These are phyloP conservation scores for Cydia strobilella DNA, from an alignment of 1,140 invertebrate genomes.

Conservation along the genomic window DNA sequence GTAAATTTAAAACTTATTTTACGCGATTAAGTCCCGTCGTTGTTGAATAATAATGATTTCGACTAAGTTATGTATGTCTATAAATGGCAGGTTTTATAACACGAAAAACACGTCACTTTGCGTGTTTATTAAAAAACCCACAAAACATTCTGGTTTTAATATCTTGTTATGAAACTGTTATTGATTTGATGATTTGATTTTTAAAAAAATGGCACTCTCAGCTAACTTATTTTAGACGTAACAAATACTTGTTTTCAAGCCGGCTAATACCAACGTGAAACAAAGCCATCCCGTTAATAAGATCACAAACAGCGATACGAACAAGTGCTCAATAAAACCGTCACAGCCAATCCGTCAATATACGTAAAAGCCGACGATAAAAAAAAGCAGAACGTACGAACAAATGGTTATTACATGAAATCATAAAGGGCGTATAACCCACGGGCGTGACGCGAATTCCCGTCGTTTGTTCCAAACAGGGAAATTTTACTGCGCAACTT, in stretches of 20 bases:
- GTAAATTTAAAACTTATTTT: too few relatives aligned
- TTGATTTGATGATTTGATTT: too few relatives aligned
- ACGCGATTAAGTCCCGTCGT: too few relatives aligned
- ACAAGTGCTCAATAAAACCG: neutral
- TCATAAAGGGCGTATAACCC: neutral
- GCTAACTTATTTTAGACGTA: neutral
- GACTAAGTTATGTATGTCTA: too few relatives aligned
- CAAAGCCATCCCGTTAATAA: conserved; percentile 1
- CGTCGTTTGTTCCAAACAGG: neutral
- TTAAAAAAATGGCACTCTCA: too few relatives aligned
- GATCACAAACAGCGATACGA: conserved; percentile 9
- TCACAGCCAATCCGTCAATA: conserved; percentile 11
- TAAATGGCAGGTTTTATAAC: too few relatives aligned
- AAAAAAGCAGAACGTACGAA: conserved; percentile 9
- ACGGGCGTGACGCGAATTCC: neutral
- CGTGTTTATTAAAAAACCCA: too few relatives aligned
- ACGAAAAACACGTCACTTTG: too few relatives aligned
- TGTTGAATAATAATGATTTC: too few relatives aligned
- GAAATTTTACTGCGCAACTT: neutral
- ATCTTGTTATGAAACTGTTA: too few relatives aligned
- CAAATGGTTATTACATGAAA: conserved; percentile 1
- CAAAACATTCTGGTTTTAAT: too few relatives aligned
- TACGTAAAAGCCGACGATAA: conserved; percentile 8
- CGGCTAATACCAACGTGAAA: neutral
- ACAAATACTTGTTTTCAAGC: neutral